A percentile compares a stretch with the other conserved stretches of the same genome.
Evolutionary conservation across 2,888 invertebrate genomes (phyloP).

Genomic region (Itoplectis maculator): DNA sequence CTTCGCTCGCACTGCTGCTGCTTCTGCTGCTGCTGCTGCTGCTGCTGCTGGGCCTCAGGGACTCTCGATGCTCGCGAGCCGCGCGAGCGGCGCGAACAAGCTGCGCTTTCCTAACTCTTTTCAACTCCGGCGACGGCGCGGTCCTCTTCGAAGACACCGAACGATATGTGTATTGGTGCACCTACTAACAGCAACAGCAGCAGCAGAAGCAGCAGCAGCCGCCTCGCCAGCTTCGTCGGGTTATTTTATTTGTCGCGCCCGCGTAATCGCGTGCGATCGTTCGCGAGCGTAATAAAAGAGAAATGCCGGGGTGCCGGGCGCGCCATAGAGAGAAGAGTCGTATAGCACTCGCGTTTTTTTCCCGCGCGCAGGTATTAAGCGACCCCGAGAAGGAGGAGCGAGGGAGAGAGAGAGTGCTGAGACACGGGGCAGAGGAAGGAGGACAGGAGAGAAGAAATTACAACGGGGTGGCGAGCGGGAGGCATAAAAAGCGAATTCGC

Average conservation of each 20-base stretch:
- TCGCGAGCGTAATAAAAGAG: conserved; percentile 64
- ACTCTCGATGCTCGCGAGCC: too few relatives aligned
- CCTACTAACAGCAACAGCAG: neutral
- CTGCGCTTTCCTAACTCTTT: conserved; percentile 54
- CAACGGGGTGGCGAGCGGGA: conserved; percentile 66
- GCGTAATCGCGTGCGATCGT: conserved; percentile 66
- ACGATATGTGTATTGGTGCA: conserved; percentile 26
- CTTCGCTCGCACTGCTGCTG: too few relatives aligned
- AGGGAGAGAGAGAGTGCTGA: conserved; percentile 33
- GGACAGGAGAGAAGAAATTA: conserved; percentile 57
- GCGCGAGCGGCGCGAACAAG: conserved; percentile 35
- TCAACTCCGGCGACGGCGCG: conserved; percentile 22
- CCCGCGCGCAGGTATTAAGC: conserved; percentile 29
- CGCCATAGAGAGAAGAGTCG: conserved; percentile 41
- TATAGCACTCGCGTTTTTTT: conserved; percentile 27
- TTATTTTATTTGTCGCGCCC: conserved; percentile 66
- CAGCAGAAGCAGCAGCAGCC: conserved; percentile 2
- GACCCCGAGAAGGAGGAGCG: conserved; percentile 40
- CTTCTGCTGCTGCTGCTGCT: too few relatives aligned
- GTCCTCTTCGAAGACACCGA: conserved; percentile 24
- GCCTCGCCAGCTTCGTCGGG: conserved; percentile 20
- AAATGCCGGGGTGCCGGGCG: conserved; percentile 39
- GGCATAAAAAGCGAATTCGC: conserved; percentile 58
- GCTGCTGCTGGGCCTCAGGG: too few relatives aligned
- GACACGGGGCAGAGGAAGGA: conserved; percentile 15